A percentile compares a stretch with the other conserved stretches of the same genome.
These are phyloP conservation scores for Netelia fuscicornis DNA, from an alignment of 2,888 invertebrate species.

Conservation along the genomic window DNA sequence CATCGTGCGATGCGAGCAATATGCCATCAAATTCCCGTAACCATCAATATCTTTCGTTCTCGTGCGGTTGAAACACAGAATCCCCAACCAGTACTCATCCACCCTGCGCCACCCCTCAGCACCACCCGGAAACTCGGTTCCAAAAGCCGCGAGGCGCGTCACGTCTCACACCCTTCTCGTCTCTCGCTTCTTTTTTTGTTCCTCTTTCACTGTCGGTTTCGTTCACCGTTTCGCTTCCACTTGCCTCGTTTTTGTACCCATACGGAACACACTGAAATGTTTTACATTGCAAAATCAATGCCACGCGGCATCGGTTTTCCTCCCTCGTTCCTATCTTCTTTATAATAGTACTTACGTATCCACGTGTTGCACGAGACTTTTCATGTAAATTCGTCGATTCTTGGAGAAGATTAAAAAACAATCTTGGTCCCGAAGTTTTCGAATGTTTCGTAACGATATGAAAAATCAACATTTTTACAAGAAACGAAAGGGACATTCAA, in stretches of 20 bases:
- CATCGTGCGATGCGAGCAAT: slow-evolving; percentile 81
- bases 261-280: slow-evolving; percentile 79
- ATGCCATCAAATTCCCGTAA: slow-evolving; percentile 85
- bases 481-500: too few relatives aligned
- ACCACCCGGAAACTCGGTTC: slow-evolving; percentile 39
- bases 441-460: not conserved
- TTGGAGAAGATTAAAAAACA: too few relatives aligned
- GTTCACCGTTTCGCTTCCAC: slow-evolving; percentile 42
- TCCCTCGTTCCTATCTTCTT: slow-evolving; percentile 53
- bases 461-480: not conserved
- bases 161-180: slow-evolving; percentile 60
- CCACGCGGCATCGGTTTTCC: slow-evolving; percentile 75
- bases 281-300: slow-evolving; percentile 85
- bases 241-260: slow-evolving; percentile 33
- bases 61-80: slow-evolving; percentile 62
- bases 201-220: slow-evolving; percentile 47
- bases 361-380: not conserved
- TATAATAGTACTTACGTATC: slow-evolving; percentile 49
- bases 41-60: slow-evolving; percentile 83
- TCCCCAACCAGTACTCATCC: slow-evolving; percentile 63
- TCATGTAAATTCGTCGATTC: not conserved
- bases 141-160: slow-evolving; percentile 57
- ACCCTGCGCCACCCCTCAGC: slow-evolving; percentile 64
- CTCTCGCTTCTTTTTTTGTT: slow-evolving; percentile 2
- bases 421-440: too few relatives aligned